phyloP scores from a whole-genome alignment of 2,113 vertebrate species.

The Heterochromis multidens region DNA sequence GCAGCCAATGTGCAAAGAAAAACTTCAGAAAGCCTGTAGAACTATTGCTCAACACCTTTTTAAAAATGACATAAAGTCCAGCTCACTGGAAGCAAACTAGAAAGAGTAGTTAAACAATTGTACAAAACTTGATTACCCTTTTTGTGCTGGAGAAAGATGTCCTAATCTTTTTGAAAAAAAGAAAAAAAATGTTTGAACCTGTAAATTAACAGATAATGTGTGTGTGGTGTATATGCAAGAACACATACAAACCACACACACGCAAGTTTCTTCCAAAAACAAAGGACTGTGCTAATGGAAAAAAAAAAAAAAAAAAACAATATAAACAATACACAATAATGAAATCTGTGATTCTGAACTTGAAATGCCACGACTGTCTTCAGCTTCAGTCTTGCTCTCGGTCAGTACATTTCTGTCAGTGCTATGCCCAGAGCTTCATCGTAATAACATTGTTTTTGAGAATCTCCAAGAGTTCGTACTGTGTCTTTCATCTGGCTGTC shows the following conservation, averaged over 20 bases:
- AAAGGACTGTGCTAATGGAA: neutral
- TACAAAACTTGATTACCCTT: neutral
- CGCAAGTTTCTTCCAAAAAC: neutral
- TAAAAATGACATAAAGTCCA: neutral
- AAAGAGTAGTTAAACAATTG: neutral
- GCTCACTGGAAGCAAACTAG: neutral
- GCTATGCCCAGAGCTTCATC: neutral
- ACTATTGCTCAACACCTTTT: neutral
- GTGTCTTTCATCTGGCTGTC: conserved; percentile 29
- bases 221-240: too few species aligned
- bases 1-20: neutral
- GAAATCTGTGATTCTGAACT: neutral
- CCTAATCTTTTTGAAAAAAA: too few species aligned
- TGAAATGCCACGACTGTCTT: neutral
- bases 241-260: neutral
- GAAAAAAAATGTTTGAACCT: too few species aligned
- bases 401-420: neutral
- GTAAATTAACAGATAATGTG: too few species aligned
- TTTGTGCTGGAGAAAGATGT: neutral
- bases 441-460: conserved; percentile 2
- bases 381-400: neutral
- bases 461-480: conserved; percentile 7
- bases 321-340: neutral
- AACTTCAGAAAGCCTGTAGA: neutral
- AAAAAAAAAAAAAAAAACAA: neutral